Percentiles rank a stretch among this genome's conserved stretches.
Evolutionary conservation across 2,888 invertebrate species (phyloP).

Genomic region (Nomada hirtipes): DNA sequence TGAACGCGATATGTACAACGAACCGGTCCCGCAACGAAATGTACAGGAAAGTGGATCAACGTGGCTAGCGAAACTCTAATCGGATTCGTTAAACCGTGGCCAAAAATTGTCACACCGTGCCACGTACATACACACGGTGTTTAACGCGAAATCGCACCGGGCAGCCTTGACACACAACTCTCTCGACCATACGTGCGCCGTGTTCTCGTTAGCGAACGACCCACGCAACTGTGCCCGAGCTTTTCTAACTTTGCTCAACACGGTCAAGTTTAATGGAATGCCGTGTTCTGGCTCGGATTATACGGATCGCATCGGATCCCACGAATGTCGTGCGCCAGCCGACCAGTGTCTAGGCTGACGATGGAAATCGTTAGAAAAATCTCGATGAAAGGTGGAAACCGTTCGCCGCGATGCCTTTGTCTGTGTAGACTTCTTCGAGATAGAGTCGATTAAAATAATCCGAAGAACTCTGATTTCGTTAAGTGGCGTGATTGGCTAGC

Average conservation of each 20-base stretch:
- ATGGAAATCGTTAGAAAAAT: too few species aligned
- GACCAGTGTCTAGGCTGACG: neutral
- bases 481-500: too few species aligned
- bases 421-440: too few species aligned
- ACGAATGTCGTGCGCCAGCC: conserved; percentile 24
- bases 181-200: conserved; percentile 3
- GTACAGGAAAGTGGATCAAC: neutral
- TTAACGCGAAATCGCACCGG: neutral
- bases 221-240: conserved; percentile 25
- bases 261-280: conserved; percentile 56
- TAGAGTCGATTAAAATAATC: too few species aligned
- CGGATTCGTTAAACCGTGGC: neutral
- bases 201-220: conserved; percentile 37
- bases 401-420: too few species aligned
- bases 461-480: too few species aligned
- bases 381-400: too few species aligned
- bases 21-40: neutral
- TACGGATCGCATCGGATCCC: conserved; percentile 19
- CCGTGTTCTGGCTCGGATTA: conserved; percentile 19
- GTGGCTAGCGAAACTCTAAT: conserved; percentile 11
- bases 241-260: conserved; percentile 38
- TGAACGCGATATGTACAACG: neutral
- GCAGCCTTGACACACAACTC: conserved; percentile 56
- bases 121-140: neutral
- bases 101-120: conserved; percentile 8